Percentiles rank a stretch among this genome's conserved stretches.
These are phyloP conservation scores for Anoncus sp. DNA, from an alignment of 2,888 invertebrate genomes.

Conservation along the genomic window DNA sequence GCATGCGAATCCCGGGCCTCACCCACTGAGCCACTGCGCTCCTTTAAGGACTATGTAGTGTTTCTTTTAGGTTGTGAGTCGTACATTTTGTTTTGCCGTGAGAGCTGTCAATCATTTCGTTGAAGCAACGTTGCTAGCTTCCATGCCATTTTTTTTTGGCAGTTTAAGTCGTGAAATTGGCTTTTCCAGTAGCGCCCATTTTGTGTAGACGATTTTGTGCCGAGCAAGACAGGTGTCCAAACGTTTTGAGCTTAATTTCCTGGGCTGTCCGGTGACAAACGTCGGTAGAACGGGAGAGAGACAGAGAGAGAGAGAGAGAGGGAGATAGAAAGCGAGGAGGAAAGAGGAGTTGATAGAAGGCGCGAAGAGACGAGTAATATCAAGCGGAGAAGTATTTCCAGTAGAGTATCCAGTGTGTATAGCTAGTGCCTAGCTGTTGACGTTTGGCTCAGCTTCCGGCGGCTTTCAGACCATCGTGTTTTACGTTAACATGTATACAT, in stretches of 20 bases:
- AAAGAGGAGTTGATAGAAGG: neutral
- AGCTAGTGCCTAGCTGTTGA: conserved; percentile 38
- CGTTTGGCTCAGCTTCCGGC: conserved; percentile 55
- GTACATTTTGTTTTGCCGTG: neutral
- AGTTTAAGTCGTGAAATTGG: neutral
- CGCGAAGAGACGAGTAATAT: conserved; percentile 14
- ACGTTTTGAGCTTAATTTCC: conserved; percentile 55
- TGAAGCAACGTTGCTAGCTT: neutral
- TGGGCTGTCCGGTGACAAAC: conserved; percentile 11
- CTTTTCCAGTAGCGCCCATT: conserved; percentile 3
- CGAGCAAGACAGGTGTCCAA: conserved; percentile 36
- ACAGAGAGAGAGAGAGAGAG: no score
- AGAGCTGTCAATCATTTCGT: neutral
- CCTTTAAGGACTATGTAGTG: no score
- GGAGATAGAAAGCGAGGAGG: neutral
- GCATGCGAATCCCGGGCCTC: no score
- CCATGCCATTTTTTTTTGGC: neutral
- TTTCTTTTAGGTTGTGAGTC: no score
- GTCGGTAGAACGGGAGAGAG: neutral
- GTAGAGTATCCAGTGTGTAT: conserved; percentile 17
- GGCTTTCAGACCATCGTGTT: conserved; percentile 46
- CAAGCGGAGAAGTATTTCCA: conserved; percentile 20
- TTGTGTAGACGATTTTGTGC: neutral
- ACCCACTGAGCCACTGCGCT: no score
- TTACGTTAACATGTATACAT: conserved; percentile 9